Conservation (phyloP, 1,140 invertebrate genomes). For the Capitella teleta region DNA sequence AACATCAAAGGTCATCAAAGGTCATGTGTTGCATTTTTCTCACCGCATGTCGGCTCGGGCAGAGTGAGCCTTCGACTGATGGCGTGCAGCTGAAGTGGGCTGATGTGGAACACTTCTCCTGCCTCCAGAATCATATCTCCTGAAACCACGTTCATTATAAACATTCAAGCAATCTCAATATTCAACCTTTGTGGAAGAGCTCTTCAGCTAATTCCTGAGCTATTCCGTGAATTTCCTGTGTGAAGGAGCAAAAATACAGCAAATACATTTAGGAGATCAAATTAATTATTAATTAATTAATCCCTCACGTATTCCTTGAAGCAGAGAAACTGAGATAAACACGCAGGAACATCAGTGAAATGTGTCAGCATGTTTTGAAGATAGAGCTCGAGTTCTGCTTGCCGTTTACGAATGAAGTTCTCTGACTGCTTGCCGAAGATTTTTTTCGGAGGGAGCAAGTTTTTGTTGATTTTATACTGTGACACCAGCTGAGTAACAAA, state of each 20-base stretch:
- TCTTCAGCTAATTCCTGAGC: conserved; percentile 3
- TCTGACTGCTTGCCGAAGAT: conserved; percentile 67
- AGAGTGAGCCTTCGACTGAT: conserved; percentile 75
- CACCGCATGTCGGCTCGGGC: conserved; percentile 58
- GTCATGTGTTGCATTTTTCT: conserved; percentile 1
- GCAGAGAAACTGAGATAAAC: conserved; percentile 34
- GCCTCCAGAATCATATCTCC: conserved; percentile 31
- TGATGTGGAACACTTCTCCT: conserved; percentile 24
- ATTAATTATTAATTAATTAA: no score
- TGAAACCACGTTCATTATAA: conserved; percentile 11
- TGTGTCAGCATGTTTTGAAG: conserved; percentile 50
- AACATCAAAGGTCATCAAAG: neutral
- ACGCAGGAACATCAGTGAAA: conserved; percentile 24
- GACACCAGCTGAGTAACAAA: conserved; percentile 5
- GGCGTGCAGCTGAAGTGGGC: conserved; percentile 61
- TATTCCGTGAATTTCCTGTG: conserved; percentile 7
- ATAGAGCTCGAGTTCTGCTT: conserved; percentile 66
- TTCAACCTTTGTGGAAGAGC: conserved; percentile 13
- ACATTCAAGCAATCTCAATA: conserved; percentile 2
- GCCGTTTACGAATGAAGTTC: conserved; percentile 70
- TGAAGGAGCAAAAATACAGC: neutral
- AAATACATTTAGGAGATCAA: neutral
- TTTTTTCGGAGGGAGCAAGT: conserved; percentile 81
- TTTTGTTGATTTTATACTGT: conserved; percentile 48
- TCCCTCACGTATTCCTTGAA: conserved; percentile 44